Conservation (phyloP, 2,797 vertebrate genomes). For the Nothura maculosa region DNA sequence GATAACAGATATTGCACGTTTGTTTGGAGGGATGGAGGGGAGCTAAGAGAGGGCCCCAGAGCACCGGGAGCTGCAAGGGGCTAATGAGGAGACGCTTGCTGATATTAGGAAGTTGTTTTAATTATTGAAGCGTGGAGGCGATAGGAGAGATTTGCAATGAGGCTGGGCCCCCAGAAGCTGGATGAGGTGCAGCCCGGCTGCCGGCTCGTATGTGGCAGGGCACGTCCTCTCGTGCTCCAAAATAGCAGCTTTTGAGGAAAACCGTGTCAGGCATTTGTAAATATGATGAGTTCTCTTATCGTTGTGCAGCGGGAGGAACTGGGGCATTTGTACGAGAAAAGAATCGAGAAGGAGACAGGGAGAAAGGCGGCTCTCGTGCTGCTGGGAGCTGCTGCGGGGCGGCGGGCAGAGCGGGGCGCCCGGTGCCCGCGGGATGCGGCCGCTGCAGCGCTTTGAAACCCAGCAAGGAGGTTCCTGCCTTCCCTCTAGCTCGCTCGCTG, state of each 20-base stretch:
- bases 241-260: not conserved
- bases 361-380: rapidly evolving
- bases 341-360: not conserved
- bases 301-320: rapidly evolving
- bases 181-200: not conserved
- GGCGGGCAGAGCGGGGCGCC: not conserved
- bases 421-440: not conserved
- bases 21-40: rapidly evolving
- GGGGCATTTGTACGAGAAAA: not conserved
- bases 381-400: not conserved
- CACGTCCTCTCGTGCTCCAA: rapidly evolving
- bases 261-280: rapidly evolving
- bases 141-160: rapidly evolving
- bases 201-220: rapidly evolving
- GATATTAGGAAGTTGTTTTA: not conserved
- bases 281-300: not conserved
- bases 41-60: not conserved
- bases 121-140: not conserved
- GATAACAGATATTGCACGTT: rapidly evolving
- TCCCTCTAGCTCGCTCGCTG: not conserved
- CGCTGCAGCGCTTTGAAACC: not conserved
- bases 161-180: not conserved
- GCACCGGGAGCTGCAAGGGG: not conserved
- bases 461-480: not conserved
- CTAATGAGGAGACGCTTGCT: not conserved